Base-by-base conservation (phyloP, 2,797 vertebrate species). In the Enteromius argenteus region DNA sequence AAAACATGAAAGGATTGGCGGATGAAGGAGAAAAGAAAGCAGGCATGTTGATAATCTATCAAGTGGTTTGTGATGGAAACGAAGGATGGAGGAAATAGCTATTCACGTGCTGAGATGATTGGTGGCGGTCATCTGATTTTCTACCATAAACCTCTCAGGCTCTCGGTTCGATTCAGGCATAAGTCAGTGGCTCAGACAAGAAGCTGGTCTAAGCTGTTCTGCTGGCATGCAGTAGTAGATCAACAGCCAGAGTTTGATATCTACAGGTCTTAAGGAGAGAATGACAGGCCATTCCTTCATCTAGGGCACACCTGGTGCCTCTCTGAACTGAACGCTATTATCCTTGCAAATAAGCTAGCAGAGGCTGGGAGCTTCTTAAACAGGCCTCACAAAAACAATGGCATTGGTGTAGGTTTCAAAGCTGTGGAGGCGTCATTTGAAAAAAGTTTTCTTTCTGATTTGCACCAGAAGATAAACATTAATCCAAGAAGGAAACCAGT, bases 261-360 rank as follows among this genome's bases (percentile, higher is more conserved):
- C 23, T 42, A 46, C 76, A 56, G 19, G 49, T 56, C 69, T 85
- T 68, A 58, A 75, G 23, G 46, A 30, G 60, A 80, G 32, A 30
- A 44, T 56, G 67, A 30, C 21, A 42, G 35, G n/a, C 9, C 1
- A 11, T 67, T 56, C 17, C 32, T 71, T 67, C 35, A 64, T 58
- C 46, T 67, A 58, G 53, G 71, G 32, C 32, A 13, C 66, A 82
- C 73, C 84, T 85, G 73, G 42, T 77, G 79, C 21, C 21, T 64
- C 3, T 17, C 6, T 17, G 37, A 39, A 27, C 51, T 9, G n/a
- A 10, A 5, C 0, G 1, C 11, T 27, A 58, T 85, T 58, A 42
- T n/a, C 49, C 11, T 81, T 81, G 58, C 77, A 85, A 56, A 72
- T 37, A 51, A 77, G 51, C 15, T 21, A 42, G 23, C 14, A 66